phyloP scores from a whole-genome alignment of 2,113 vertebrate genomes.

The Semicossyphus pulcher region DNA sequence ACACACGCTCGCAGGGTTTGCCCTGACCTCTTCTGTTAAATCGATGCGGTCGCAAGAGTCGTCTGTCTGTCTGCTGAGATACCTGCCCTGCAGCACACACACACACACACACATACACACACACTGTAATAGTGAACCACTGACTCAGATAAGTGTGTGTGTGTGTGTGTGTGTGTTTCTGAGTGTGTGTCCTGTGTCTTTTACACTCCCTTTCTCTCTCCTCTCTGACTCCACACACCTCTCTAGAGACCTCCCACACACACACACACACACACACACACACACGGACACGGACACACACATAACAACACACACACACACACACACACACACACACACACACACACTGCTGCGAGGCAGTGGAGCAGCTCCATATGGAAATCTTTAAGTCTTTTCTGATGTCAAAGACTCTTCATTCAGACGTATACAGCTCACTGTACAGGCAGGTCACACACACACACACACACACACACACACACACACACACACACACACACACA shows the following conservation, averaged over 20 bases:
- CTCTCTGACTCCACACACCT: slow-evolving; percentile 52
- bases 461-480: not conserved
- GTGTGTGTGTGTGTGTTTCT: slow-evolving; percentile 30
- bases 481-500: not conserved
- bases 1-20: slow-evolving; percentile 46
- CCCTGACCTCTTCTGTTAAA: slow-evolving; percentile 62
- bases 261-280: slow-evolving; percentile 36
- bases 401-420: slow-evolving; percentile 54
- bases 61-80: slow-evolving; percentile 68
- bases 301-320: slow-evolving; percentile 26
- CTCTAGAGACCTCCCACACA: slow-evolving; percentile 59
- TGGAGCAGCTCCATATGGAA: slow-evolving; percentile 48
- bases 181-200: slow-evolving; percentile 46
- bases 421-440: slow-evolving; percentile 20
- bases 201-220: slow-evolving; percentile 30
- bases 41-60: slow-evolving; percentile 72
- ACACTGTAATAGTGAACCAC: slow-evolving; percentile 17
- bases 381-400: slow-evolving; percentile 58
- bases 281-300: slow-evolving; percentile 22
- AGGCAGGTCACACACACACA: slow-evolving; percentile 27
- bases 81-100: slow-evolving; percentile 65
- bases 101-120: slow-evolving; percentile 46
- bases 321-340: slow-evolving; percentile 34
- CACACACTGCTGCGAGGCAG: slow-evolving; percentile 23
- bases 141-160: slow-evolving; percentile 37